Base-by-base conservation (phyloP, 2,113 vertebrate species). In the Egretta garzetta region DNA sequence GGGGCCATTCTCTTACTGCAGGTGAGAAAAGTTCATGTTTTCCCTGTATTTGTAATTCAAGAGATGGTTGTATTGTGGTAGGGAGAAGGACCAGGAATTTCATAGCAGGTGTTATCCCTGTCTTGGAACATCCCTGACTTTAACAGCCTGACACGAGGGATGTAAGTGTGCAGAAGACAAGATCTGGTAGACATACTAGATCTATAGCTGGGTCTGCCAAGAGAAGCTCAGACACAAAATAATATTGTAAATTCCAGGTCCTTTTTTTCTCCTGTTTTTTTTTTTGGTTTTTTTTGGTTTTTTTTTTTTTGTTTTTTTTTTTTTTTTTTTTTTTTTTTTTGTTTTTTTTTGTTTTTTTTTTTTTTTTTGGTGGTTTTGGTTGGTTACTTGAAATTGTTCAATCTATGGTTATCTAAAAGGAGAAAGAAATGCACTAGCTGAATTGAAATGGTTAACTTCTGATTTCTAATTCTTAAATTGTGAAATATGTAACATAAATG, bases 1-100 rank as follows among this genome's bases (percentile, higher is more conserved):
- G 33, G 99, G 99, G 32, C 98, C 98, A 0, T 99, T 99, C 16
- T 83, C 99, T 52, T 99, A 97, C 97, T 99, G 99, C 99, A 99
- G 99, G 99, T 99, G 88, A 97, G 98, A 84, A 93, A 86, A 87
- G 58, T 39, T 80, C 49, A 43, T 1, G 0, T 74, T 80, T 90
- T 6, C 18, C 12, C 50, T 35, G 19, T 35, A 5, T 26, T 33
- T 80, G 37, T 50, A 52, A 56, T 56, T 33, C 8, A n/a, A 49
- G 52, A 32, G 39, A 12, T 12, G 26, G 28, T 30, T 16, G 53
- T 8, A 8, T 16, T 62, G 19, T 32, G 56, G 45, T 75, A 90
- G 50, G 13, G 12, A 53, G 70, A 58, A 94, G 12, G 12, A 37
- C 6, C 28, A 73, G 32, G 27, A 74, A 22, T 74, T 24, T 72